Evolutionary conservation across 1,140 invertebrate species (phyloP), one percentile per base, ranked within the genome.

Genomic region (Acyrthosiphon pisum): DNA sequence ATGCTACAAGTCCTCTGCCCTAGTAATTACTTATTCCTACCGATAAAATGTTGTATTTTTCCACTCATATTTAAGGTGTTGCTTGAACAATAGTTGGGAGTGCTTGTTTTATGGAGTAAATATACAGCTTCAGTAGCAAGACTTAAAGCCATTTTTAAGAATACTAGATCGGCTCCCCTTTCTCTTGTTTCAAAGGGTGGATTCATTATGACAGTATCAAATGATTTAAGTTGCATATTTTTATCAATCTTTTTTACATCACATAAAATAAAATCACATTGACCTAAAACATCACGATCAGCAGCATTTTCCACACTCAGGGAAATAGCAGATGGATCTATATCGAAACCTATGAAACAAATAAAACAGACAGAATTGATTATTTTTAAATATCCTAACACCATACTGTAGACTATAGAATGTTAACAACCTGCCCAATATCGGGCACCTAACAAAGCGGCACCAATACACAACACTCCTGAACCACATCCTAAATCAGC

Each of bases 111-210:
- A 95, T 99, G 99, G 46, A 99, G 95, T 2, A 98, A 99, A 95
- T 99, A 99, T 41, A 99, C 97, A 92, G 97, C 96, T 88, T 96
- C 96, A 92, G 95, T 96, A n/a, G 97, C 96, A 35, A 99, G 94
- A 86, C 96, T 95, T 2, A 98, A 95, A 30, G 97, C 99, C 94
- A 96, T 96, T 95, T 97, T 96, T 20, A 99, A 95, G 96, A 99
- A 99, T 93, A 96, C 96, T 96, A 99, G 97, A 95, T 99, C 99
- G 91, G 98, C 97, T 35, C 98, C 98, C 94, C 96, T 95, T 95
- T 99, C 99, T 95, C 99, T 99, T 0, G 99, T 99, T 6, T 99
- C 99, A 96, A 99, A 99, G n/a, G 99, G 99, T 41, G 99, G 99
- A 96, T 99, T 99, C 97, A 99, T 99, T 20, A 99, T 96, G 6